Evolutionary conservation across 2,797 vertebrate genomes (phyloP), one percentile per base, ranked within the genome.

Genomic region (Neomorphus geoffroyi): DNA sequence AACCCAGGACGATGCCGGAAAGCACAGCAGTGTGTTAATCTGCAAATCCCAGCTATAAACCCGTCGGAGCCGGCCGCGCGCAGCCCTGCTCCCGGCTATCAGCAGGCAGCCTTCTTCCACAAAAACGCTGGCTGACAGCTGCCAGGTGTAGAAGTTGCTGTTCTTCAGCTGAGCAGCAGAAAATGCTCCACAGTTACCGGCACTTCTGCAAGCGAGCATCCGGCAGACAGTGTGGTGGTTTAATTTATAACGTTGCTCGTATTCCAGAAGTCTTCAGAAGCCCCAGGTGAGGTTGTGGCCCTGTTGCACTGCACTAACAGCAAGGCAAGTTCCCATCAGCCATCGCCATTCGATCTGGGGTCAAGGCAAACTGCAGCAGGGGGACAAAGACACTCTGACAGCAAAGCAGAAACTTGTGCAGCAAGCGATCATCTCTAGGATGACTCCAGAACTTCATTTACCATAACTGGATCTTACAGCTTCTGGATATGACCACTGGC

Each of bases 11-110:
- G 71, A 66, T 33, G 64, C 58, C 70, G 35, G 37, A 46, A 89
- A 90, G 37, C 64, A 86, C 56, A 67, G 28, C 7, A 69, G 50
- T 11, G 84, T 41, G 77, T 85, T 95, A 95, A 95, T 85, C 82
- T 69, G 80, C 39, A 91, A 95, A 93, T 87, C 92, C 75, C 79
- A 94, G 65, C 81, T 60, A 69, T 93, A 97, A 95, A 87, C 21
- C 33, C n/a, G 22, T 11, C 1, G 2, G 17, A 56, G 64, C 19
- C 61, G 86, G 71, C 79, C 46, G 33, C 35, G 72, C 8, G 65
- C 61, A 74, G 9, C 41, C 30, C 53, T 18, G 13, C 53, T 64
- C 32, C 67, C 27, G 87, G 64, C 74, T 73, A 46, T 21, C 78
- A 92, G 57, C 90, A 84, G 46, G 17, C 58, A 90, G 58, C 54